Conservation (phyloP, 2,797 vertebrate genomes). For the Echeneis naucrates region DNA sequence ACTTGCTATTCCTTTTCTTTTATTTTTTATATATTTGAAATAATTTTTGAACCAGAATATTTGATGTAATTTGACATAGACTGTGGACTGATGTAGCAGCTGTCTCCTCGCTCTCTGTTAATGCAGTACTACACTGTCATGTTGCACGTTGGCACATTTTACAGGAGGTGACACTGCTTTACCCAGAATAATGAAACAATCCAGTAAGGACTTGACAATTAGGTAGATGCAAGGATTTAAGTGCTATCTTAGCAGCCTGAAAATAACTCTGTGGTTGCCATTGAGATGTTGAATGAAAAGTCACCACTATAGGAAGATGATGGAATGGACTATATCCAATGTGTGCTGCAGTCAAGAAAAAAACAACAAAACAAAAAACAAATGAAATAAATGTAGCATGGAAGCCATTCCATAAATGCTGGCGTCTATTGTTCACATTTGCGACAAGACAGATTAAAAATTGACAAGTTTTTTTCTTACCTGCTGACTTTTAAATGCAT, state of each 20-base stretch:
- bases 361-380: no score
- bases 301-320: neutral
- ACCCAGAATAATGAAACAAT: no score
- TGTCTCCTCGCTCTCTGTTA: slow-evolving; percentile 4
- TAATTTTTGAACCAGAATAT: neutral
- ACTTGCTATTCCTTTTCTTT: neutral
- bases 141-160: neutral
- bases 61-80: neutral
- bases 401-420: neutral
- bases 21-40: neutral
- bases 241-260: slow-evolving; percentile 23
- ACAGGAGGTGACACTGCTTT: no score
- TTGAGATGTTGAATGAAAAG: neutral
- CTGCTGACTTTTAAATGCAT: slow-evolving; percentile 8
- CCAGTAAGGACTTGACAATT: no score
- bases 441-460: neutral
- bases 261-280: neutral
- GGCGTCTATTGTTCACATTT: neutral
- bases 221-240: no score
- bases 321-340: neutral
- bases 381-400: neutral
- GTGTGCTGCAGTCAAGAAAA: no score
- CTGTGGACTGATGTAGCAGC: neutral
- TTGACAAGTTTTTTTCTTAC: slow-evolving; percentile 10
- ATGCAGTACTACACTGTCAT: neutral